These are phyloP conservation scores for Leptinotarsa lineolata DNA, from an alignment of 1,140 invertebrate species.

Conservation along the genomic window DNA sequence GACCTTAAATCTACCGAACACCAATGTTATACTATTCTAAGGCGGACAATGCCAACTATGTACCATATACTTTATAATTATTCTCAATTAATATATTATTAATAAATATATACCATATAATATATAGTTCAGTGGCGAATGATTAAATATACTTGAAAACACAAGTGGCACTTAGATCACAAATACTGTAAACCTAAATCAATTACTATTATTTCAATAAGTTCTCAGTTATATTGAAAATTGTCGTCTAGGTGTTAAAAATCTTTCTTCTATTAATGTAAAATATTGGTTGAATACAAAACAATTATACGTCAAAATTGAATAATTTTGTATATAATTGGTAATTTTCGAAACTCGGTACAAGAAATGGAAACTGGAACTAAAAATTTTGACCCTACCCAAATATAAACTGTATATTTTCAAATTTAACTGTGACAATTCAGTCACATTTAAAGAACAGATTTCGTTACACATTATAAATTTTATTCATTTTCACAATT, in stretches of 20 bases:
- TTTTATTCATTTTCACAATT: too few species aligned
- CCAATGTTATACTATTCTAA: constrained; percentile 49
- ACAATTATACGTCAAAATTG: background rate
- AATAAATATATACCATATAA: constrained; percentile 52
- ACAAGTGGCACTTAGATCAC: constrained; percentile 56
- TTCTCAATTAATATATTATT: constrained; percentile 45
- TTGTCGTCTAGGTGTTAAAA: constrained; percentile 13
- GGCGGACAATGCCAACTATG: constrained; percentile 44
- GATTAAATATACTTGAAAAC: constrained; percentile 56
- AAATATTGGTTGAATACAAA: background rate
- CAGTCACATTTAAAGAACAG: too few species aligned
- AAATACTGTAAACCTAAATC: constrained; percentile 56
- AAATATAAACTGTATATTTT: too few species aligned
- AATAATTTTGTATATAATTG: too few species aligned
- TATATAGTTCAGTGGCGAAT: constrained; percentile 54
- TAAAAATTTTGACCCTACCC: too few species aligned
- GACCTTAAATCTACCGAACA: constrained; percentile 53
- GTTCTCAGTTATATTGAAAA: constrained; percentile 17
- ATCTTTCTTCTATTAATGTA: background rate
- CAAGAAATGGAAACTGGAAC: too few species aligned
- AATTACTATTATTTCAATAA: constrained; percentile 43
- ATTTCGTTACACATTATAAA: too few species aligned
- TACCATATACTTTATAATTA: constrained; percentile 43
- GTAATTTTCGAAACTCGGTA: too few species aligned
- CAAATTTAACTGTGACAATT: too few species aligned